phyloP scores from a whole-genome alignment of 2,797 vertebrate genomes.

The Dicrostonyx torquatus region DNA sequence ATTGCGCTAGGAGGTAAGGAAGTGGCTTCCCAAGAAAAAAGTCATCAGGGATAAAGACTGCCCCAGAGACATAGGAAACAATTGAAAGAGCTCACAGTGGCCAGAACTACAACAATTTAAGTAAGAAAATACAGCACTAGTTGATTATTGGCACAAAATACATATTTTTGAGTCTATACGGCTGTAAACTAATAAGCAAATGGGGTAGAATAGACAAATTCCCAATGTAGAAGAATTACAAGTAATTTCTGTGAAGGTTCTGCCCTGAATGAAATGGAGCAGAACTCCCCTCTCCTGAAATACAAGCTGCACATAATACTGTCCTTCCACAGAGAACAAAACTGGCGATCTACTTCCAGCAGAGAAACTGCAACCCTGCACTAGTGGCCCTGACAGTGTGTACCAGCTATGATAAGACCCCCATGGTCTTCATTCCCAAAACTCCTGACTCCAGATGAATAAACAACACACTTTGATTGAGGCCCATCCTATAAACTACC shows the following conservation, averaged over 20 bases:
- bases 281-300: not conserved
- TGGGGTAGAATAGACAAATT: not conserved
- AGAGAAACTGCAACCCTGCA: not conserved
- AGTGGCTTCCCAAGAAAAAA: not conserved
- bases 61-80: not conserved
- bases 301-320: not conserved
- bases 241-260: not conserved
- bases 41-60: not conserved
- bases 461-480: not conserved
- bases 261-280: not conserved
- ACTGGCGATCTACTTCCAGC: not conserved
- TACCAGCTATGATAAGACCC: not conserved
- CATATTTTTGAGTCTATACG: not conserved
- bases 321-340: not conserved
- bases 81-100: not conserved
- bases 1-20: slow-evolving; percentile 41
- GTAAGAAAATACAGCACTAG: slow-evolving; percentile 30
- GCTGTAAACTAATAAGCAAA: not conserved
- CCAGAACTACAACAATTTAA: slow-evolving; percentile 25
- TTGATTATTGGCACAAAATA: slow-evolving; percentile 36
- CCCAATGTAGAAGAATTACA: not conserved
- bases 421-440: not conserved
- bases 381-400: not conserved
- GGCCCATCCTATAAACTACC: not conserved
- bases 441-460: not conserved